phyloP scores from a whole-genome alignment of 2,797 vertebrate species.

The Nasua narica region DNA sequence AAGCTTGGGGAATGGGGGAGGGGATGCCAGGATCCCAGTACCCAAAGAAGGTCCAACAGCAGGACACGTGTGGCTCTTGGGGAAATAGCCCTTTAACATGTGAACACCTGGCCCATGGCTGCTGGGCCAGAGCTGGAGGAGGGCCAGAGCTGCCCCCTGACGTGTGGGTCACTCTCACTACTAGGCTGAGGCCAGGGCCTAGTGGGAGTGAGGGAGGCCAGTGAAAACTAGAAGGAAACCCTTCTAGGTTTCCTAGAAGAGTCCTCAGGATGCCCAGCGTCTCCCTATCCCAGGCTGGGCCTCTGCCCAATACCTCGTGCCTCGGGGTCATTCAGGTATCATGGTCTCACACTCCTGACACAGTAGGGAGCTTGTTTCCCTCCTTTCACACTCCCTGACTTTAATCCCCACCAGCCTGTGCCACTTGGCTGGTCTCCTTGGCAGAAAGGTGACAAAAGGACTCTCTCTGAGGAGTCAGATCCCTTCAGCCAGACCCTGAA shows the following conservation, averaged over 20 bases:
- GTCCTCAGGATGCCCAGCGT: background rate
- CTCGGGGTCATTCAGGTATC: background rate
- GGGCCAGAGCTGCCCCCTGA: background rate
- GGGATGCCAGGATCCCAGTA: background rate
- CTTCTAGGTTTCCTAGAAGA: slow-evolving; percentile 43
- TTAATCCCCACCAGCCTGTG: slow-evolving; percentile 34
- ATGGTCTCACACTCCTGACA: background rate
- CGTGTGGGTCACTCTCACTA: background rate
- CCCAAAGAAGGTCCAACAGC: background rate
- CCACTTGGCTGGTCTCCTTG: slow-evolving; percentile 68
- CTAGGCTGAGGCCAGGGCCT: background rate
- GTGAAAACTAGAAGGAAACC: background rate
- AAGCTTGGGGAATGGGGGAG: background rate
- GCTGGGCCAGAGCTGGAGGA: background rate
- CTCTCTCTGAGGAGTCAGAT: slow-evolving; percentile 26
- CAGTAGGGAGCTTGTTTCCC: slow-evolving; percentile 20
- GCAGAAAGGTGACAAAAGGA: slow-evolving; percentile 47
- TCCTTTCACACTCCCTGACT: background rate
- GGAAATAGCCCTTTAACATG: background rate
- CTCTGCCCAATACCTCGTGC: background rate
- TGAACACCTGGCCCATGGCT: background rate
- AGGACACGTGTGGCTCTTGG: background rate
- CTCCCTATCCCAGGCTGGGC: background rate
- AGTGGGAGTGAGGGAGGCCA: background rate
- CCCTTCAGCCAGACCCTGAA: background rate